These are phyloP conservation scores for Rhinatrema bivittatum DNA, from an alignment of 2,797 vertebrate genomes.

Conservation along the genomic window DNA sequence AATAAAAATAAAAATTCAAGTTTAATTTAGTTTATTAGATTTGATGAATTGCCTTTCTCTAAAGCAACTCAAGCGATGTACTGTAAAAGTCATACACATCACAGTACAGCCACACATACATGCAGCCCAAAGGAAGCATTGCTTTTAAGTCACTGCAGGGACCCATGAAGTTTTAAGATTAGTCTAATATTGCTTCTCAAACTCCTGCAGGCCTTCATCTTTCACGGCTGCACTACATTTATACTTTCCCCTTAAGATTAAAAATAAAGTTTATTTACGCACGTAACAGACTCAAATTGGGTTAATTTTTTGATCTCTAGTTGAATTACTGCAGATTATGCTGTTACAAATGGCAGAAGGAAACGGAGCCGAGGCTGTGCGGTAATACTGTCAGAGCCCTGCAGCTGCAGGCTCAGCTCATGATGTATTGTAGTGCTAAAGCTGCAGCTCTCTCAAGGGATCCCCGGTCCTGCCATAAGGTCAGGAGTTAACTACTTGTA, in stretches of 20 bases:
- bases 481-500: constrained; percentile 71
- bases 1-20: too few species aligned
- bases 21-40: too few species aligned
- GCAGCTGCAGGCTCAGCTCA: constrained; percentile 46
- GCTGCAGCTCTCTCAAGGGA: constrained; percentile 52
- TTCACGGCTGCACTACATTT: background rate
- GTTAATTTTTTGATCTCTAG: constrained; percentile 32
- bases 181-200: too few species aligned
- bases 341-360: constrained; percentile 28
- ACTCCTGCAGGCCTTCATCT: background rate
- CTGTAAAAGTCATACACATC: too few species aligned
- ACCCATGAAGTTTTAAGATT: too few species aligned
- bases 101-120: too few species aligned
- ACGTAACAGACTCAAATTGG: constrained; percentile 28
- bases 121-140: too few species aligned
- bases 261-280: constrained; percentile 39
- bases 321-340: constrained; percentile 41
- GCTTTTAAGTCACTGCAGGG: too few species aligned
- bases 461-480: constrained; percentile 53
- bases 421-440: constrained; percentile 54
- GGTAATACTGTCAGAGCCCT: constrained; percentile 35
- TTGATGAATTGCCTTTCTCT: too few species aligned
- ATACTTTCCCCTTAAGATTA: background rate
- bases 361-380: constrained; percentile 29
- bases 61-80: too few species aligned